Evolutionary conservation across 2,888 invertebrate genomes (phyloP).

Genomic region (Caenorhabditis sp.): DNA sequence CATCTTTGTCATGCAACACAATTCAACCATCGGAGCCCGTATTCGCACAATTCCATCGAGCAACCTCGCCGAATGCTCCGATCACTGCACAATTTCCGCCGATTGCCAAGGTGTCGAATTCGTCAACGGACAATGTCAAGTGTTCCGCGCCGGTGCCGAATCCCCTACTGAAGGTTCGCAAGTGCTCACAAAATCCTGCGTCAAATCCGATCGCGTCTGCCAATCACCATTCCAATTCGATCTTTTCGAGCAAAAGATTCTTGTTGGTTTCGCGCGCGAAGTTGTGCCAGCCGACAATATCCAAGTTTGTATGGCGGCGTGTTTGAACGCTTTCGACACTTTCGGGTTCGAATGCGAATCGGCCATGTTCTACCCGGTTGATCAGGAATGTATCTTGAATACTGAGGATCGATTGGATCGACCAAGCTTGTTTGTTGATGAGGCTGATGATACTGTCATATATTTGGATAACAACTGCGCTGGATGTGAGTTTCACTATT

Average conservation of each 20-base stretch:
- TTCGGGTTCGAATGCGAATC: conserved; percentile 71
- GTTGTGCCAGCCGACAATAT: conserved; percentile 67
- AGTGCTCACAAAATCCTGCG: conserved; percentile 63
- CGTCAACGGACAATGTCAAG: conserved; percentile 56
- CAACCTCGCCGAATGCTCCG: conserved; percentile 66
- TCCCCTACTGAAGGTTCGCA: conserved; percentile 33
- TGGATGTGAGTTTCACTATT: conserved; percentile 59
- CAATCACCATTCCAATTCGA: conserved; percentile 71
- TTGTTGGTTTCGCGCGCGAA: conserved; percentile 71
- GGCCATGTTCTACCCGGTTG: conserved; percentile 70
- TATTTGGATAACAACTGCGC: conserved; percentile 72
- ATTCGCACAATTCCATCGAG: conserved; percentile 58
- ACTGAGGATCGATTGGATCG: conserved; percentile 70
- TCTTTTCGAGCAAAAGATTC: conserved; percentile 68
- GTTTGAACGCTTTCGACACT: conserved; percentile 68
- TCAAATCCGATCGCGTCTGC: conserved; percentile 69
- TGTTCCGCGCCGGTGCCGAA: conserved; percentile 52
- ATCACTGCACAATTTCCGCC: conserved; percentile 60
- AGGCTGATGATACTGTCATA: conserved; percentile 69
- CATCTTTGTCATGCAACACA: conserved; percentile 69
- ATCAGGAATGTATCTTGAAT: conserved; percentile 71
- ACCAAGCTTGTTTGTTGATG: conserved; percentile 70
- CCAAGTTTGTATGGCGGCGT: conserved; percentile 62
- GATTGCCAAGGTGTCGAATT: conserved; percentile 68
- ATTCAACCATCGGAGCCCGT: conserved; percentile 57